phyloP scores from a whole-genome alignment of 1,140 invertebrate genomes.

The Pseudomyrmex concolor region DNA sequence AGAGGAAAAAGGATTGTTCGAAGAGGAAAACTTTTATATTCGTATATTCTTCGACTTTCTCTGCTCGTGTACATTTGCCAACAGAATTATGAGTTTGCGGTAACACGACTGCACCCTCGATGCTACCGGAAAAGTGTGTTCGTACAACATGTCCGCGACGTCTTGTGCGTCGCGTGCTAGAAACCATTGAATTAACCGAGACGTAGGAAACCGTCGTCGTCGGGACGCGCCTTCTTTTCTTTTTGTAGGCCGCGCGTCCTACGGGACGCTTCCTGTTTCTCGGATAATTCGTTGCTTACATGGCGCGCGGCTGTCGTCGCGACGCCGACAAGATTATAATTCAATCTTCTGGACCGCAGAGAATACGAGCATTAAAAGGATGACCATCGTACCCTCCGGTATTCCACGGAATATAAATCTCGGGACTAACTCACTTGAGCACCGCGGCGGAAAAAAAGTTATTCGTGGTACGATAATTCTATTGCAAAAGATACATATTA shows the following conservation, averaged over 20 bases:
- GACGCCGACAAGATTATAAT: constrained; percentile 54
- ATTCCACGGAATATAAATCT: constrained; percentile 55
- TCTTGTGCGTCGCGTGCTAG: constrained; percentile 5
- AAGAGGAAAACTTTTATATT: no score
- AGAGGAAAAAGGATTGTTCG: neutral
- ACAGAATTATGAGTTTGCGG: neutral
- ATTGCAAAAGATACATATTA: neutral
- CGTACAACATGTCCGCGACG: constrained; percentile 10
- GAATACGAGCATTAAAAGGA: constrained; percentile 54
- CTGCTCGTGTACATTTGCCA: constrained; percentile 5
- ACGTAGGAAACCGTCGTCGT: constrained; percentile 20
- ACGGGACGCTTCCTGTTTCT: constrained; percentile 40
- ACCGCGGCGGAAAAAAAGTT: constrained; percentile 10
- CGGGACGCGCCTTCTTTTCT: constrained; percentile 33
- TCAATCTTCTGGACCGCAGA: constrained; percentile 50
- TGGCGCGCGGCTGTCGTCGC: constrained; percentile 17
- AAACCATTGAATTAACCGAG: constrained; percentile 56
- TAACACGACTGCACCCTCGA: constrained; percentile 26
- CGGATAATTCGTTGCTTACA: constrained; percentile 62
- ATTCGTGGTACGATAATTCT: constrained; percentile 12
- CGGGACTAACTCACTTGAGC: constrained; percentile 52
- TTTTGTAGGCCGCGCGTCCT: constrained; percentile 13
- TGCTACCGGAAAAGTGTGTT: constrained; percentile 23
- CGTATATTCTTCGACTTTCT: constrained; percentile 14
- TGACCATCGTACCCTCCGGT: neutral